Evolutionary conservation across 2,113 vertebrate genomes (phyloP), one percentile per base, ranked within the genome.

Genomic region (Leucosticte australis): DNA sequence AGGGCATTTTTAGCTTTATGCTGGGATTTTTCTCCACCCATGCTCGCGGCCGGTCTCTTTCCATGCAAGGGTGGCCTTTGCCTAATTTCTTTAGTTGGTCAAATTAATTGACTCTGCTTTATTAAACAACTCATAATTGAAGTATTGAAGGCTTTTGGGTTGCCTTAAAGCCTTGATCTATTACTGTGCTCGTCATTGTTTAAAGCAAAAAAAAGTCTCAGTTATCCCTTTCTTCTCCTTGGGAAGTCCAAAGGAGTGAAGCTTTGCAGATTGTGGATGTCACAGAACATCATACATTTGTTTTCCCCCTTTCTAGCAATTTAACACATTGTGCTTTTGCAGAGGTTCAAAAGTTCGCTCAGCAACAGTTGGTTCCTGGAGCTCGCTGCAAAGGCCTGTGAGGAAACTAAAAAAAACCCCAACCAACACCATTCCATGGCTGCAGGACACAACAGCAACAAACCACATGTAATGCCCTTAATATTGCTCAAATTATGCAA

Each of bases 201-300:
- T 94, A 65, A 86, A 94, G 41, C 27, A 83, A 63, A 57, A 57
- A 94, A 95, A 69, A 4, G 3, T 87, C 44, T 86, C 68, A 39
- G 73, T 47, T 47, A 67, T 78, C 86, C 92, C 86, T 95, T 97
- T 97, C 80, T 94, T 97, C 94, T 97, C 41, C 83, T 92, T 93
- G 94, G 90, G 95, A 93, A 95, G 92, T 92, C 96, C 96, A 93
- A 83, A 94, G 86, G 50, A 92, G 76, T 83, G 92, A 97, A 90
- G 80, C 83, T 95, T 95, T 94, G 86, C 96, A 95, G 92, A 95
- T 93, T 97, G 95, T 65, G 44, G 71, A 92, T 93, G 95, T 94
- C 95, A 94, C 70, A 87, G 86, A 97, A 52, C 91, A 90, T 94
- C 92, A 80, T 94, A 77, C 86, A 68, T 93, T 94, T 90, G 60